Evolutionary conservation across 64 coral and sea anemone genomes (phyloP).

Genomic region (Catalaphyllia jardinei): DNA sequence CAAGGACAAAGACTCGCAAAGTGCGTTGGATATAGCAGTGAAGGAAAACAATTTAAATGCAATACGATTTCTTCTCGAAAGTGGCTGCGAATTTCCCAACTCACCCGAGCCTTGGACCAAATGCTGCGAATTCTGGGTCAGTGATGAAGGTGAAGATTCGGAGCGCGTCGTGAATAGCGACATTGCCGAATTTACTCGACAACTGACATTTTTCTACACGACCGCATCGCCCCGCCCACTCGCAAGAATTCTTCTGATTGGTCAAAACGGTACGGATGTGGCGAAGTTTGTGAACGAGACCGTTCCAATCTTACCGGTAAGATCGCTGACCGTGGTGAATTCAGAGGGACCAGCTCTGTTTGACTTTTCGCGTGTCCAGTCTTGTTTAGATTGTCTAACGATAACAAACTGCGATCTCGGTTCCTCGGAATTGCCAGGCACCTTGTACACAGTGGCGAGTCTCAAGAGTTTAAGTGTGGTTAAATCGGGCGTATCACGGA

Average conservation of each 20-base stretch:
- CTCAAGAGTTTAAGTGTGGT: conserved; percentile 64
- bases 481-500: conserved; percentile 35
- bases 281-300: conserved; percentile 77
- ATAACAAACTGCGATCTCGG: conserved; percentile 85
- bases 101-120: conserved; percentile 69
- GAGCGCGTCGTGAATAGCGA: conserved; percentile 64
- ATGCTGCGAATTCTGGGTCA: conserved; percentile 81
- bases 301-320: conserved; percentile 62
- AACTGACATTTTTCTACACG: conserved; percentile 70
- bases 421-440: conserved; percentile 63
- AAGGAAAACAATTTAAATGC: conserved; percentile 47
- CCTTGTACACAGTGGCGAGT: conserved; percentile 62
- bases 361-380: conserved; percentile 69
- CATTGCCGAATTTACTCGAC: conserved; percentile 61
- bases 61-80: conserved; percentile 58
- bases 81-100: conserved; percentile 61
- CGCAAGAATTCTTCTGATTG: conserved; percentile 76
- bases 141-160: conserved; percentile 52
- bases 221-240: conserved; percentile 44
- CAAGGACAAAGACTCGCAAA: conserved; percentile 57
- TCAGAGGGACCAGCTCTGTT: conserved; percentile 51
- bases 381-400: conserved; percentile 60
- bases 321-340: conserved; percentile 65
- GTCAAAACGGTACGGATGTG: conserved; percentile 85
- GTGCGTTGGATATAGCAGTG: conserved; percentile 67